Conservation (phyloP, 2,888 invertebrate species). For the Pollenia angustigena region DNA sequence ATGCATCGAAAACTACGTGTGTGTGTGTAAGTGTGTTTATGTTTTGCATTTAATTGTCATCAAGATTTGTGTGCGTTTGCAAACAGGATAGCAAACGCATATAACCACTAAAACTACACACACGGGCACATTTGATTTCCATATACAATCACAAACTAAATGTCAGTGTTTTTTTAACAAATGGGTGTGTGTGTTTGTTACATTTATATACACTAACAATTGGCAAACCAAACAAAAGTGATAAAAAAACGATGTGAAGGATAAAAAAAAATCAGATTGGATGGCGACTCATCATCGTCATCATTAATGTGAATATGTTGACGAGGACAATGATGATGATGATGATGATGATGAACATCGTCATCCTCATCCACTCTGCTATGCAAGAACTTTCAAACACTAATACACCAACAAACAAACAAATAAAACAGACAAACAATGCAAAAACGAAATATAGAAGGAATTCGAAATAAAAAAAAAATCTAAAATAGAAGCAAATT, state of each 20-base stretch:
- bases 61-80: constrained; percentile 74
- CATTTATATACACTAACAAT: constrained; percentile 59
- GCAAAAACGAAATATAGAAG: constrained; percentile 29
- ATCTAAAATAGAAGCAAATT: constrained; percentile 49
- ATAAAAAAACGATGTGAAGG: constrained; percentile 36
- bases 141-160: constrained; percentile 18
- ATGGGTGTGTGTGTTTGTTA: constrained; percentile 28
- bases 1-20: neutral
- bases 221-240: constrained; percentile 60
- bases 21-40: constrained; percentile 38
- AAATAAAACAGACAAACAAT: constrained; percentile 54
- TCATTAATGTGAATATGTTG: constrained; percentile 32
- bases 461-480: constrained; percentile 46
- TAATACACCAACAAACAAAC: constrained; percentile 43
- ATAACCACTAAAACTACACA: constrained; percentile 25
- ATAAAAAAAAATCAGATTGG: constrained; percentile 54
- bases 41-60: constrained; percentile 74
- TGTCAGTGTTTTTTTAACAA: constrained; percentile 25
- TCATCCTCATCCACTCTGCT: constrained; percentile 18
- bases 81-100: constrained; percentile 71
- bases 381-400: constrained; percentile 29
- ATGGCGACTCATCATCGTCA: constrained; percentile 63
- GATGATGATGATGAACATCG: constrained; percentile 45
- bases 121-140: neutral
- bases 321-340: constrained; percentile 30